phyloP scores from a whole-genome alignment of 2,113 vertebrate species.

The Pelmatolapia mariae region DNA sequence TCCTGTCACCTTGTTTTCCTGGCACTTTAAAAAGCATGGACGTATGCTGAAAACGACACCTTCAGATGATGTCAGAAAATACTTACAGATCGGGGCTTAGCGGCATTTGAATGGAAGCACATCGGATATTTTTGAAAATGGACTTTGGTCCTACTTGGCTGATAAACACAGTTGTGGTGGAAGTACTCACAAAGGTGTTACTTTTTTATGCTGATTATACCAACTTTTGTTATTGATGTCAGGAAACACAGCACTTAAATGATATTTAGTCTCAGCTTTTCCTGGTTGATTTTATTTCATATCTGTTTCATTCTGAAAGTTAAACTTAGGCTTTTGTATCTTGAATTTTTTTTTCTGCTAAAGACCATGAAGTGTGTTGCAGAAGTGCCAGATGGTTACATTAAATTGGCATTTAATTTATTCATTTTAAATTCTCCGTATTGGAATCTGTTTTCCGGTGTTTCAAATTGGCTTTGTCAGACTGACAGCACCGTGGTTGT shows the following conservation, averaged over 20 bases:
- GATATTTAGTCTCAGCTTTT: neutral
- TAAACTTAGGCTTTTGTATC: neutral
- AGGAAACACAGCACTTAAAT: neutral
- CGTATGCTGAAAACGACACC: neutral
- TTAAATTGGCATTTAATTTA: neutral
- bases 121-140: neutral
- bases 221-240: neutral
- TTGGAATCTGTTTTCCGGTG: neutral
- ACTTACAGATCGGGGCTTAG: neutral
- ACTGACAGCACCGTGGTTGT: neutral
- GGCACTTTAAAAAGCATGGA: neutral
- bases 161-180: neutral
- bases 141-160: neutral
- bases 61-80: neutral
- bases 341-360: neutral
- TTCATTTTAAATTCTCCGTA: neutral
- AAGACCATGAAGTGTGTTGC: neutral
- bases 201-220: constrained; percentile 25
- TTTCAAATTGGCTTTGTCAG: neutral
- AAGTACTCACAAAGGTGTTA: constrained; percentile 1
- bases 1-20: neutral
- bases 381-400: neutral
- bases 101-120: neutral
- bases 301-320: neutral
- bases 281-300: neutral